Evolutionary conservation across 2,113 vertebrate genomes (phyloP), one percentile per base, ranked within the genome.

Genomic region (Sylvicapra grimmia): DNA sequence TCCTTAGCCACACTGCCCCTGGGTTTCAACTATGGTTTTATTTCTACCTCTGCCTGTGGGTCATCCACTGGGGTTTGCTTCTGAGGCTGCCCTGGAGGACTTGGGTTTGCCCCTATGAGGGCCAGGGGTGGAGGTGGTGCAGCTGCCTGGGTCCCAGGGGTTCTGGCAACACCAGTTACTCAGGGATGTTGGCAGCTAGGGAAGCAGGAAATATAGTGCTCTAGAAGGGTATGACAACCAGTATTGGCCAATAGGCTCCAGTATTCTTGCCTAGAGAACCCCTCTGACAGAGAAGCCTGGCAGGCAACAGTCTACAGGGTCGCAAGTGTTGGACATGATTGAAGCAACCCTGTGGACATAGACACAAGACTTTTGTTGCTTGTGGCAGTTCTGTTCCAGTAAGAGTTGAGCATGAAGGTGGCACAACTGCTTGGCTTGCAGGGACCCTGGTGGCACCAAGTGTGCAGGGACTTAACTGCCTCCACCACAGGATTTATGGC

Each of bases 321-420:
- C 0, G 0, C 33, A n/a, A 68, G 33, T 10, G 4, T 5, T 68
- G 63, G 33, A n/a, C 33, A 68, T 8, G 4, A n/a, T 4, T 9
- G 16, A 19, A 68, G 33, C 0, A 1, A n/a, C 63, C 33, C 33
- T 68, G 63, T n/a, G 16, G 8, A 10, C 33, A 19, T n/a, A 68
- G 4, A 68, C 33, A n/a, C 63, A 68, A 68, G 8, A n/a, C 33
- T 2, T 68, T 9, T 68, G 19, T 68, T 18, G 33, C 8, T 9
- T 68, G 63, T n/a, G 63, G 63, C 33, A 68, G 33, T 9, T 68
- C 63, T n/a, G 63, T 33, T 33, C 63, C 16, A 68, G 33, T 19
- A 19, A n/a, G 33, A 68, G 63, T n/a, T 68, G 1, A 68, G 16
- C 8, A 4, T n/a, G 33, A 68, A 68, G 16, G 33, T 19, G 16